Evolutionary conservation across 2,113 vertebrate species (phyloP), one percentile per base, ranked within the genome.

Genomic region (Megaceryle torquata): DNA sequence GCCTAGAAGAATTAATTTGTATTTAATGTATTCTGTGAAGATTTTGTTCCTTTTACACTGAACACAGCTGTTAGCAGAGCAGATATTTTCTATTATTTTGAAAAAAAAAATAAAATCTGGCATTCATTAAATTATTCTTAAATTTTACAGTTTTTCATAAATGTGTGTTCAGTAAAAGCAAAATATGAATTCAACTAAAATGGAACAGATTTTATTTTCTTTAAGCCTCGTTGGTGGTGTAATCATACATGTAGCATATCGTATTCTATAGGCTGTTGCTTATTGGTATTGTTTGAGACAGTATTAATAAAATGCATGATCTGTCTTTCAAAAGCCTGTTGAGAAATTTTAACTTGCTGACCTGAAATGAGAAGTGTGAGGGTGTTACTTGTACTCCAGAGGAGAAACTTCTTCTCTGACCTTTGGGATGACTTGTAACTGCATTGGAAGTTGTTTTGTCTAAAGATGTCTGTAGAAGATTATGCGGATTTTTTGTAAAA

Each of bases 361-460:
- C 72, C 53, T 70, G 44, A 65, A 65, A 41, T 84, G 56, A 61
- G 46, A 46, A 28, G 63, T 80, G 67, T 35, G 10, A 72, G 78
- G 82, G 54, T 89, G 48, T 37, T 86, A 75, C 28, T 60, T 93
- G 74, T 88, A 41, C 86, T 83, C 33, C 54, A 78, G 80, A 82
- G 69, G 51, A 78, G 39, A 63, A 82, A 56, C 16, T 90, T 87
- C 81, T 86, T 94, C 86, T 95, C 89, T 91, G 82, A 88, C 92
- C 21, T 89, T 93, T 92, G 95, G 33, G 82, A 79, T 98, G 97
- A 97, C 97, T 98, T 98, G 97, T 97, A 97, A 86, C 87, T 83
- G 94, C 97, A 93, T 43, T 68, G 80, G 94, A 70, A 89, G 74
- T 91, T 28, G 26, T 88, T 95, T 95, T 95, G 80, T 84, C 84